phyloP scores from a whole-genome alignment of 2,888 invertebrate genomes.

The Rhogogaster chlorosoma region DNA sequence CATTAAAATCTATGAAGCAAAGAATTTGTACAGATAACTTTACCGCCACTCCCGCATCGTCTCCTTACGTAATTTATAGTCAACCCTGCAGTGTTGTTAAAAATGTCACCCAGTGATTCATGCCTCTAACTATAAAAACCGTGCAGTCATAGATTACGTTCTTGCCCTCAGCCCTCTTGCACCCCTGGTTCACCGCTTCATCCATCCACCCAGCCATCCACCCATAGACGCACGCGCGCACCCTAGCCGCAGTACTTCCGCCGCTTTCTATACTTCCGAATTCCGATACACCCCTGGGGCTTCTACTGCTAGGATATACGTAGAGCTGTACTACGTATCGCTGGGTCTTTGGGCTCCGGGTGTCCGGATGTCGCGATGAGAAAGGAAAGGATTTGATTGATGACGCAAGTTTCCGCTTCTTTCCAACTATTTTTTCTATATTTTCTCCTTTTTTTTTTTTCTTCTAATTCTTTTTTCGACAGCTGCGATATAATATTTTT shows the following conservation, averaged over 20 bases:
- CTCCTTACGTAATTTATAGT: conserved; percentile 62
- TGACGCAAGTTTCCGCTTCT: conserved; percentile 46
- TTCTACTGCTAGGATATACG: not conserved
- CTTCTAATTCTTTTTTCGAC: not conserved
- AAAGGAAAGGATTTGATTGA: conserved; percentile 35
- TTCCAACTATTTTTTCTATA: not conserved
- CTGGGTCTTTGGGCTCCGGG: conserved; percentile 16
- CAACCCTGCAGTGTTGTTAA: conserved; percentile 63
- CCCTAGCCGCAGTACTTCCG: conserved; percentile 38
- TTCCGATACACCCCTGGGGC: conserved; percentile 27
- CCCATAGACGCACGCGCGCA: conserved; percentile 39
- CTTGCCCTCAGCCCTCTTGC: conserved; percentile 54
- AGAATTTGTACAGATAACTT: conserved; percentile 25
- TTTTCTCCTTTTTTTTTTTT: not conserved
- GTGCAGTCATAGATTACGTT: conserved; percentile 64
- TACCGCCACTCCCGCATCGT: conserved; percentile 1
- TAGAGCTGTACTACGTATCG: conserved; percentile 21
- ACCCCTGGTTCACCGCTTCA: conserved; percentile 56
- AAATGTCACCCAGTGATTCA: conserved; percentile 65
- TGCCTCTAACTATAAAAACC: conserved; percentile 62
- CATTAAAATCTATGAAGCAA: not conserved
- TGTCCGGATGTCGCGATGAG: conserved; percentile 41
- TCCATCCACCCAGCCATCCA: not conserved
- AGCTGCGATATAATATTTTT: not conserved
- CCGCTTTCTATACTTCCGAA: conserved; percentile 44